These are phyloP conservation scores for Aurelia coerulea DNA, from an alignment of 30 jellyfish, hydroid and myxozoan genomes.

Conservation along the genomic window DNA sequence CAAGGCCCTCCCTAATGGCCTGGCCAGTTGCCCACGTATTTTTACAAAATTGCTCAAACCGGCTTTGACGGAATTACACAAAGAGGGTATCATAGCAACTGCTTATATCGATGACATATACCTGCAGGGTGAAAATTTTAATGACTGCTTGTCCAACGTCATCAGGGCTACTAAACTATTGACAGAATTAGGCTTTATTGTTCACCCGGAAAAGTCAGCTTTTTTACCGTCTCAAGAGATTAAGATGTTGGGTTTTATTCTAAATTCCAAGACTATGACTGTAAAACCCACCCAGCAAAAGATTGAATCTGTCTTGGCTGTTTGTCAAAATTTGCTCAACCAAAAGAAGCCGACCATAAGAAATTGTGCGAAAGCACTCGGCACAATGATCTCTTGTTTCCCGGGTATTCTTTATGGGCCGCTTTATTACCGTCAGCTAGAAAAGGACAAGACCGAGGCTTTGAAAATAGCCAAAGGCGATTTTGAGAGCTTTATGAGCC, in stretches of 20 bases:
- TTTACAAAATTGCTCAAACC: slow-evolving; percentile 49
- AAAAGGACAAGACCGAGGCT: not conserved
- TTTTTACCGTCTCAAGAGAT: not conserved
- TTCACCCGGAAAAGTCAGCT: slow-evolving; percentile 25
- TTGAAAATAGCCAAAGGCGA: not conserved
- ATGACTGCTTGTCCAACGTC: not conserved
- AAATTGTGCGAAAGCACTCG: not conserved
- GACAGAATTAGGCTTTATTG: slow-evolving; percentile 4
- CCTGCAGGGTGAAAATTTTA: not conserved
- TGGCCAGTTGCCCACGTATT: slow-evolving; percentile 9
- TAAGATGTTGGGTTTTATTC: slow-evolving; percentile 13
- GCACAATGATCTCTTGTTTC: not conserved
- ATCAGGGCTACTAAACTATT: slow-evolving; percentile 4
- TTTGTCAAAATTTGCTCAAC: not conserved
- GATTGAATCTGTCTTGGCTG: not conserved
- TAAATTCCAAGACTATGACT: not conserved
- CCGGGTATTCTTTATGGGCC: slow-evolving; percentile 1
- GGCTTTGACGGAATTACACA: slow-evolving; percentile 8
- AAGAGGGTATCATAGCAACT: not conserved
- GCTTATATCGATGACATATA: slow-evolving; percentile 16
- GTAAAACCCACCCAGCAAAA: not conserved
- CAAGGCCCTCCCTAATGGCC: slow-evolving; percentile 17
- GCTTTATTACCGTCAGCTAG: not conserved
- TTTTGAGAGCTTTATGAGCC: too few species aligned
- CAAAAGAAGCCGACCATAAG: not conserved